phyloP scores from a whole-genome alignment of 2,797 vertebrate genomes.

The Cryptoblepharus egeriae region DNA sequence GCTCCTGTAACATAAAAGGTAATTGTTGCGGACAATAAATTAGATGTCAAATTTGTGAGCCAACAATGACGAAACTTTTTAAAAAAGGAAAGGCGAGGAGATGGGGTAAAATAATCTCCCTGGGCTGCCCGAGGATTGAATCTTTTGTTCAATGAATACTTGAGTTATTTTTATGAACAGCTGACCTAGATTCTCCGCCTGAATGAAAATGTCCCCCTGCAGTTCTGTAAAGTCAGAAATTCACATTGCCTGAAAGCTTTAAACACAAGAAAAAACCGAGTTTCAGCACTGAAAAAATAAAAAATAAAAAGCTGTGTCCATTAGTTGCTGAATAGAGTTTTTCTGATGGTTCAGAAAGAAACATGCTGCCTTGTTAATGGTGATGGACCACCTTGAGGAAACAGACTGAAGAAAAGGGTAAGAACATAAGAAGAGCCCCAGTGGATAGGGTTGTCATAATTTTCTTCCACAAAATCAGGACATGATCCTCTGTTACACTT shows the following conservation, averaged over 20 bases:
- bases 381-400: neutral
- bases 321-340: conserved; percentile 26
- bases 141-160: conserved; percentile 41
- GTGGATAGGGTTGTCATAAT: too few species aligned
- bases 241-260: conserved; percentile 29
- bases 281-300: conserved; percentile 13
- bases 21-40: conserved; percentile 2
- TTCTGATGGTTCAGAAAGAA: neutral
- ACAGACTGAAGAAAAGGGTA: neutral
- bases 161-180: conserved; percentile 59
- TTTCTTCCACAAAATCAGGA: too few species aligned
- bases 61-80: conserved; percentile 22
- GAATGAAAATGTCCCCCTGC: conserved; percentile 63
- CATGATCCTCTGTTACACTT: too few species aligned
- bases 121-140: conserved; percentile 12
- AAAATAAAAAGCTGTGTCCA: accelerated
- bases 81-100: neutral
- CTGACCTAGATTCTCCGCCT: conserved; percentile 74
- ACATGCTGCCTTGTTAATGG: neutral
- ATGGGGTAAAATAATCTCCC: accelerated
- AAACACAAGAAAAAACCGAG: conserved; percentile 10
- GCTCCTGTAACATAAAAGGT: neutral
- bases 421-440: too few species aligned
- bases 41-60: conserved; percentile 1
- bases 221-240: conserved; percentile 52